A percentile compares a stretch with the other conserved stretches of the same genome.
Evolutionary conservation across 2,797 vertebrate species (phyloP).

Genomic region (Sebastes wilsoni): DNA sequence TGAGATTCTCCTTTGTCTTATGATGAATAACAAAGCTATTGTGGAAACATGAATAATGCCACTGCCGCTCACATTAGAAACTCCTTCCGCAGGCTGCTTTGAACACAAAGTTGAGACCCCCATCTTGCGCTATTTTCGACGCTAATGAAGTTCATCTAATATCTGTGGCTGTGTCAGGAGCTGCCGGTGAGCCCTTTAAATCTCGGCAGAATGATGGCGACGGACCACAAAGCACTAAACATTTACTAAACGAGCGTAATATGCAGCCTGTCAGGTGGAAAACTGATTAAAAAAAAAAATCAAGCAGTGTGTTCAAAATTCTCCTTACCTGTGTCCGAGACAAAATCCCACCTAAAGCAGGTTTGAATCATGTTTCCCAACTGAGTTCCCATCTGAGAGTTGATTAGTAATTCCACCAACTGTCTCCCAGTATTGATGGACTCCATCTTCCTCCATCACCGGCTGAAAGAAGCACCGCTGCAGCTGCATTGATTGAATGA

Average conservation of each 20-base stretch:
- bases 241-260: slow-evolving; percentile 13
- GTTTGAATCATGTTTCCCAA: slow-evolving; percentile 37
- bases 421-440: slow-evolving; percentile 75
- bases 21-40: slow-evolving; percentile 81
- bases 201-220: slow-evolving; percentile 1
- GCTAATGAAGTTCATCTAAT: slow-evolving; percentile 53
- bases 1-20: slow-evolving; percentile 81
- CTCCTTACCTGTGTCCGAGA: background rate
- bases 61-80: slow-evolving; percentile 47
- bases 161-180: slow-evolving; percentile 17
- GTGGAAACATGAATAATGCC: slow-evolving; percentile 78
- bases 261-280: background rate
- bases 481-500: slow-evolving; percentile 69
- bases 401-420: slow-evolving; percentile 69
- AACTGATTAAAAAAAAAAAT: background rate
- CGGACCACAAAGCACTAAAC: background rate
- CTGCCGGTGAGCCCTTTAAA: background rate
- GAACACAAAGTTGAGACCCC: slow-evolving; percentile 44
- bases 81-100: slow-evolving; percentile 56
- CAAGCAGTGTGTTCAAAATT: background rate
- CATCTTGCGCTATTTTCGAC: slow-evolving; percentile 27
- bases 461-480: slow-evolving; percentile 49
- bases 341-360: slow-evolving; percentile 12
- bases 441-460: slow-evolving; percentile 60
- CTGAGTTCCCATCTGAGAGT: slow-evolving; percentile 56